Conservation (phyloP, 2,797 vertebrate genomes). For the Odontamblyopus rebecca region DNA sequence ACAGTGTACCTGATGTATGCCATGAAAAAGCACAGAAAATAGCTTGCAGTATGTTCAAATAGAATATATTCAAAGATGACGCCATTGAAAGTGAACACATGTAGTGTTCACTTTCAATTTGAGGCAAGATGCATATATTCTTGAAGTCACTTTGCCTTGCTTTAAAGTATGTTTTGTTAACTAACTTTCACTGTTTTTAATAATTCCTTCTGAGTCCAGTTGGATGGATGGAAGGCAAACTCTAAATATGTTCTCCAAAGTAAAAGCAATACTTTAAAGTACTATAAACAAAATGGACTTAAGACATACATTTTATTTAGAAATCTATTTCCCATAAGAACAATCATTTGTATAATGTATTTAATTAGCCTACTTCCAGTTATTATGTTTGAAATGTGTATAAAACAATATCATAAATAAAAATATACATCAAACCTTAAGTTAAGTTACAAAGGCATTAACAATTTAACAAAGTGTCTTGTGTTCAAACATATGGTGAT, state of each 20-base stretch:
- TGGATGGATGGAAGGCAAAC: too few relatives aligned
- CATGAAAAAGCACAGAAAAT: neutral
- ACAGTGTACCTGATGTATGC: neutral
- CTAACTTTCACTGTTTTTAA: too few relatives aligned
- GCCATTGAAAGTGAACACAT: too few relatives aligned
- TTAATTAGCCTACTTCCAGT: neutral
- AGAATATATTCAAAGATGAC: neutral
- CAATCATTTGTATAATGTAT: neutral
- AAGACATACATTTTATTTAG: neutral
- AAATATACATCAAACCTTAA: neutral
- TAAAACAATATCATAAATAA: too few relatives aligned
- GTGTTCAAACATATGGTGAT: constrained; percentile 39
- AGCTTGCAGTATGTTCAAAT: neutral
- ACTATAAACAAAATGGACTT: neutral
- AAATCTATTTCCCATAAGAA: neutral
- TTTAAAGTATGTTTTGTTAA: too few relatives aligned
- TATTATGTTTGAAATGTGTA: neutral
- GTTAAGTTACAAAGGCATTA: neutral
- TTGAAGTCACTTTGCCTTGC: too few relatives aligned
- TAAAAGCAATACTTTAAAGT: too few relatives aligned
- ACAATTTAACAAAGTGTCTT: constrained; percentile 18
- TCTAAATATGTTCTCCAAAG: too few relatives aligned
- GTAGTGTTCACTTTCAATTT: neutral
- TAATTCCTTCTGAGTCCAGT: too few relatives aligned
- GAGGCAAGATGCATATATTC: neutral